Evolutionary conservation across 1,140 invertebrate genomes (phyloP), one percentile per base, ranked within the genome.

Genomic region (Conus ventricosus): DNA sequence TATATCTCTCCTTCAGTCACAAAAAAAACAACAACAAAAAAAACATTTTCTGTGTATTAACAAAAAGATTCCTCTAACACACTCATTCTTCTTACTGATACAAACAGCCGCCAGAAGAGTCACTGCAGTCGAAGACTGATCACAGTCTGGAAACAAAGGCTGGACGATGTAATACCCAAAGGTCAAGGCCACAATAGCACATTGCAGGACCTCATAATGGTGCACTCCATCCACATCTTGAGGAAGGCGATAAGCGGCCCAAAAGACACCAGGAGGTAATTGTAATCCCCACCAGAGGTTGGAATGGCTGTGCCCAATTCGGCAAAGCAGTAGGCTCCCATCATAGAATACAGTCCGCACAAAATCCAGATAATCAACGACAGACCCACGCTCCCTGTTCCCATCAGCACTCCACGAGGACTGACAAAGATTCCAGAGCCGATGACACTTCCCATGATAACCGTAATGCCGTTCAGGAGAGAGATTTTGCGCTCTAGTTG

Each of bases 371-470:
- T 96, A n/a, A 98, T 95, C 1, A 99, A 95, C 91, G 97, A 97
- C 89, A 98, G 95, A 23, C 97, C 98, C 0, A 98, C 96, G 20
- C 98, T 98, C 27, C 97, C 97, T 2, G 97, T 97, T 93, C 97
- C 96, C 90, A 96, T 94, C 11, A 98, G 95, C 1, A 98, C 97
- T 88, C 98, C 98, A 93, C 97, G 98, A 0, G 99, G 99, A 13
- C 98, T 99, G 13, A 99, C 97, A 95, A 99, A 99, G 94, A 99
- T 98, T 57, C 98, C 98, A 6, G 98, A 98, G 5, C 95, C 95
- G 75, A 95, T 95, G 55, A 95, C 94, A 85, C 93, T 93, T 51
- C 95, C 95, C 8, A 95, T 93, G 67, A 95, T 95, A 6, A 95
- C 93, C 15, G 94, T 94, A 13, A 95, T 88, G 51, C 94, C 94